Conservation (phyloP, 1,140 invertebrate species). For the Atopsyche davidsoni region DNA sequence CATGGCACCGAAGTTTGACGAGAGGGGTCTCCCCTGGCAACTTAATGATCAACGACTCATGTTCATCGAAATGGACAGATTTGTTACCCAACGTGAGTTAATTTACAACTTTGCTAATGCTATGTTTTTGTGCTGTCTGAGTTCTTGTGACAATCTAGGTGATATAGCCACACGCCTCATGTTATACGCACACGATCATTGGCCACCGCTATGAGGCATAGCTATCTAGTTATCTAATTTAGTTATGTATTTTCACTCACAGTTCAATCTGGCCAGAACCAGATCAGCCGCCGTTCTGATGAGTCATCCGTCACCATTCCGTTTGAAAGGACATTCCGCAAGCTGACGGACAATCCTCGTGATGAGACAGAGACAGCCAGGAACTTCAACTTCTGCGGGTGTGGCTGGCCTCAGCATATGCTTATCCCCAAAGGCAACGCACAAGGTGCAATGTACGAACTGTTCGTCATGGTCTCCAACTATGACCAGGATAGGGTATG, state of each 20-base stretch:
- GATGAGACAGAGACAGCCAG: slow-evolving; percentile 40
- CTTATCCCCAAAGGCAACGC: slow-evolving; percentile 68
- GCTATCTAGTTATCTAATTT: background rate
- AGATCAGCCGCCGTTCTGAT: slow-evolving; percentile 55
- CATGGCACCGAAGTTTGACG: slow-evolving; percentile 66
- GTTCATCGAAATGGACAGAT: slow-evolving; percentile 77
- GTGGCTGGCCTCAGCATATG: slow-evolving; percentile 84
- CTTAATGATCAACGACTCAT: slow-evolving; percentile 62
- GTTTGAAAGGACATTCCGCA: slow-evolving; percentile 65
- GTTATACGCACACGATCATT: no score
- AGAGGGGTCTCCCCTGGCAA: slow-evolving; percentile 59
- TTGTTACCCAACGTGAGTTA: slow-evolving; percentile 55
- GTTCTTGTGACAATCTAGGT: no score
- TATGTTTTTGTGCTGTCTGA: background rate
- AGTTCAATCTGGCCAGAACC: slow-evolving; percentile 62
- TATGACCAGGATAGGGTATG: slow-evolving; percentile 61
- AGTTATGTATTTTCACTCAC: slow-evolving; percentile 18
- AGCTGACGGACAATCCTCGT: slow-evolving; percentile 52
- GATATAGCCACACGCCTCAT: no score
- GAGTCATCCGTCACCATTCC: slow-evolving; percentile 68
- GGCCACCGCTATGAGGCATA: background rate
- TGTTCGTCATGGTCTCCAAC: slow-evolving; percentile 82
- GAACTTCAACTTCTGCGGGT: slow-evolving; percentile 73
- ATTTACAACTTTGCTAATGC: slow-evolving; percentile 6
- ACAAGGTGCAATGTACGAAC: slow-evolving; percentile 60